phyloP scores from a whole-genome alignment of 2,113 vertebrate genomes.

The Glareola pratincola region DNA sequence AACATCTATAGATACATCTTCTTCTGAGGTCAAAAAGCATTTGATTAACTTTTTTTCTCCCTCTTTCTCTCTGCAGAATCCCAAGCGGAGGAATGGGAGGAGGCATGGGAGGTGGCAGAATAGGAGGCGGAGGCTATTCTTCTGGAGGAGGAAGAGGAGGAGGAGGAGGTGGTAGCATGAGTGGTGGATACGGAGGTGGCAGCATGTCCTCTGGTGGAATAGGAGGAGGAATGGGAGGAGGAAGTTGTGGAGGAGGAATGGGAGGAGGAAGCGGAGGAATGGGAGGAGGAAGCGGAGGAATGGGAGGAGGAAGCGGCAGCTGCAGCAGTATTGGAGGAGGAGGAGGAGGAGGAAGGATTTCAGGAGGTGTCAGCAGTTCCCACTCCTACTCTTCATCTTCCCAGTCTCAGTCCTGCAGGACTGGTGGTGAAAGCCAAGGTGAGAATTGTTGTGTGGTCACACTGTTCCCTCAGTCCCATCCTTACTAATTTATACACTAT shows the following conservation, averaged over 20 bases:
- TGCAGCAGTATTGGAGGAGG: background rate
- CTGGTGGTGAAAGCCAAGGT: slow-evolving; percentile 51
- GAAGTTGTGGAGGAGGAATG: background rate
- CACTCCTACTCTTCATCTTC: slow-evolving; percentile 64
- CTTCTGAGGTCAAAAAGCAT: background rate
- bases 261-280: background rate
- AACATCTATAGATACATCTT: background rate
- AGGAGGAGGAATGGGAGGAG: background rate
- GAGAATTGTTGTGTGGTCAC: background rate
- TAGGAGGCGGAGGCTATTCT: slow-evolving; percentile 34
- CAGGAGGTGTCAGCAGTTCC: slow-evolving; percentile 44
- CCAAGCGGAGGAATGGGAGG: slow-evolving; percentile 41
- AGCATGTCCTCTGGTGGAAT: background rate
- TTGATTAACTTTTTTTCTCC: background rate
- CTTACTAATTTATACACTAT: background rate
- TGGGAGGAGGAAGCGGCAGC: background rate
- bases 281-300: background rate
- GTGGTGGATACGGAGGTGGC: background rate
- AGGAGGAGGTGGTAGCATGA: background rate
- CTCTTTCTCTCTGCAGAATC: slow-evolving; percentile 37
- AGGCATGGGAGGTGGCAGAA: slow-evolving; percentile 31
- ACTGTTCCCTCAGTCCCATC: background rate
- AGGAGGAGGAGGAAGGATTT: slow-evolving; percentile 44
- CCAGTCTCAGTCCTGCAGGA: slow-evolving; percentile 53
- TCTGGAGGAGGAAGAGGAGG: slow-evolving; percentile 23